Evolutionary conservation across 2,797 vertebrate species (phyloP), one percentile per base, ranked within the genome.

Genomic region (Bucorvus abyssinicus): DNA sequence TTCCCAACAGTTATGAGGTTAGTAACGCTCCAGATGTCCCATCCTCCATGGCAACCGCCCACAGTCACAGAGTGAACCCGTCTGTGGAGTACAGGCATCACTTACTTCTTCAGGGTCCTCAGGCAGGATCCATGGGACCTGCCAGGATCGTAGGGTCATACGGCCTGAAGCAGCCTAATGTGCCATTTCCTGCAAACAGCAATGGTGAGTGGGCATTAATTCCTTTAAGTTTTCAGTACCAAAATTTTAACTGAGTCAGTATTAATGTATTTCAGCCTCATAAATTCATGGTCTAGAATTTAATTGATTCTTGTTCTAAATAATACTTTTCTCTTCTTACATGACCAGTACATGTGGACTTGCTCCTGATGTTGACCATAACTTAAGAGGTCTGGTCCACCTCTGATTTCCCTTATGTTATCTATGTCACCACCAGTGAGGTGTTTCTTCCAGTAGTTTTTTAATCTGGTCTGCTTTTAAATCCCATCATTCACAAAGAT

Each of bases 1-100:
- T 99, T 92, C 99, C 99, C 76, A 99, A 98, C 98, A 99, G 99
- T 97, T 99, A 99, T 7, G 99, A 99, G 97, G 99, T 99, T 86
- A 99, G 99, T 97, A 99, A 97, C 36, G 98, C 98, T 77, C 98
- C 99, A 14, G 99, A 99, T 2, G 8, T 94, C 87, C 97, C 98
- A 6, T 81, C 97, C n/a, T 87, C 97, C 53, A 17, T 98, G 96
- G 97, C 97, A 82, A 44, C 97, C 11, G 57, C 97, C 91, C 96
- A 10, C 89, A 91, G 96, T 81, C 98, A 98, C 97, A 97, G 98
- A 87, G 89, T 89, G 61, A 98, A 97, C 93, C 93, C 98, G 83
- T 47, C 97, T 5, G 34, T 98, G 98, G 99, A 99, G 67, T 98
- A 98, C 84, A 98, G 98, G 50, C 98, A 98, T 68, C 98, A 98